Percentiles rank a stretch among this genome's conserved stretches.
Evolutionary conservation across 2,113 vertebrate genomes (phyloP).

Genomic region (Aspiorhynchus laticeps): DNA sequence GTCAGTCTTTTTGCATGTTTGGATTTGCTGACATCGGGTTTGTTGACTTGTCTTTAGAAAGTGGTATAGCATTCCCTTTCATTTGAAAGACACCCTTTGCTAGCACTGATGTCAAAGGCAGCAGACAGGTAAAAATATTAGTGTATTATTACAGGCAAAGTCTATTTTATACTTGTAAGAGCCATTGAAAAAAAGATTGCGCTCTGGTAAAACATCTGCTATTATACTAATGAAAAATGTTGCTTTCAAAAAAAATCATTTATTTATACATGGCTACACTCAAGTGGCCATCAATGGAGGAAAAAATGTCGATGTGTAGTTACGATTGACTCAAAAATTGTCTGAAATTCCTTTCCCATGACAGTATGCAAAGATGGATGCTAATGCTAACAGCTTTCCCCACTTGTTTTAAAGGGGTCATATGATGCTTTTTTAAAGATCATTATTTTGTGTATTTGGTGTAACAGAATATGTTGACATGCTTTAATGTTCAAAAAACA

Average conservation of each 20-base stretch:
- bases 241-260: neutral
- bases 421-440: no score
- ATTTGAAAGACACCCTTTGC: no score
- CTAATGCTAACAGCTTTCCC: neutral
- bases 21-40: neutral
- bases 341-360: neutral
- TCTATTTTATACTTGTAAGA: neutral
- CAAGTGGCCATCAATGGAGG: neutral
- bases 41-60: neutral
- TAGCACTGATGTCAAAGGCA: no score
- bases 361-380: neutral
- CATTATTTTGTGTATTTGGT: no score
- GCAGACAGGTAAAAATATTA: no score
- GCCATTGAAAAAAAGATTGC: no score
- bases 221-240: no score
- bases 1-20: neutral
- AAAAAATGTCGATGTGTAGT: neutral
- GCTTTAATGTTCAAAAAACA: no score
- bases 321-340: neutral
- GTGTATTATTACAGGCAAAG: neutral
- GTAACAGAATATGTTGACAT: no score
- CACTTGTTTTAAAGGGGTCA: neutral
- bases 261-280: neutral
- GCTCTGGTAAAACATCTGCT: no score
- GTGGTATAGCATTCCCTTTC: no score